Evolutionary conservation across 2,888 invertebrate genomes (phyloP).

Genomic region (Eubasilissa splendida): DNA sequence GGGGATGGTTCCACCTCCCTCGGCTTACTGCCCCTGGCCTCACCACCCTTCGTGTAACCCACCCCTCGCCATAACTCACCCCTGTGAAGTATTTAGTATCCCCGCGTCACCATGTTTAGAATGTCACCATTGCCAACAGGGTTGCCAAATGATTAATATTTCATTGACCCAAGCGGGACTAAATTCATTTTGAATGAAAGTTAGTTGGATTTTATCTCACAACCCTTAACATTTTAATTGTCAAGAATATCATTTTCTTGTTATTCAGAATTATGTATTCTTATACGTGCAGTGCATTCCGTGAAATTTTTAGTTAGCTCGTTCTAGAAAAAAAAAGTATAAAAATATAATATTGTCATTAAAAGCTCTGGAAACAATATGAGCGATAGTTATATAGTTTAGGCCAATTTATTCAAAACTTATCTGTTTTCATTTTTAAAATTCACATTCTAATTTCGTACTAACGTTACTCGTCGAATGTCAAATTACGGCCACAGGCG

Average conservation of each 20-base stretch:
- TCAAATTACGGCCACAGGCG: too few relatives aligned
- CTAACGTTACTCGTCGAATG: too few relatives aligned
- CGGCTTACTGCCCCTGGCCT: constrained; percentile 34
- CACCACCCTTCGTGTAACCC: constrained; percentile 21
- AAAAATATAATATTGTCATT: too few relatives aligned
- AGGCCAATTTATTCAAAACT: too few relatives aligned
- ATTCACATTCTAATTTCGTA: too few relatives aligned
- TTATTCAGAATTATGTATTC: too few relatives aligned
- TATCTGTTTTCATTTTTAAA: too few relatives aligned
- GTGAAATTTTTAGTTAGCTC: too few relatives aligned
- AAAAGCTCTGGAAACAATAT: too few relatives aligned
- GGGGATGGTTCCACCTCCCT: constrained; percentile 9
- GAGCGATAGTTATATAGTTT: too few relatives aligned
- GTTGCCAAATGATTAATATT: constrained; percentile 22
- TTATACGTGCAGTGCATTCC: too few relatives aligned
- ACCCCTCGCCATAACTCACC: constrained; percentile 36
- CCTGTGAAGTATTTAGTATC: constrained; percentile 45
- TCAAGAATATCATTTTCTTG: neutral
- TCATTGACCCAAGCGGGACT: constrained; percentile 10
- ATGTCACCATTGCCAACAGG: constrained; percentile 41
- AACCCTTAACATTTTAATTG: neutral
- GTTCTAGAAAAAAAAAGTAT: too few relatives aligned
- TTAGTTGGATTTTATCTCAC: neutral
- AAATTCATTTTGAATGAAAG: neutral
- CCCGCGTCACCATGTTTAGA: constrained; percentile 46